These are phyloP conservation scores for Burhinus bistriatus DNA, from an alignment of 2,113 vertebrate species.

Conservation along the genomic window DNA sequence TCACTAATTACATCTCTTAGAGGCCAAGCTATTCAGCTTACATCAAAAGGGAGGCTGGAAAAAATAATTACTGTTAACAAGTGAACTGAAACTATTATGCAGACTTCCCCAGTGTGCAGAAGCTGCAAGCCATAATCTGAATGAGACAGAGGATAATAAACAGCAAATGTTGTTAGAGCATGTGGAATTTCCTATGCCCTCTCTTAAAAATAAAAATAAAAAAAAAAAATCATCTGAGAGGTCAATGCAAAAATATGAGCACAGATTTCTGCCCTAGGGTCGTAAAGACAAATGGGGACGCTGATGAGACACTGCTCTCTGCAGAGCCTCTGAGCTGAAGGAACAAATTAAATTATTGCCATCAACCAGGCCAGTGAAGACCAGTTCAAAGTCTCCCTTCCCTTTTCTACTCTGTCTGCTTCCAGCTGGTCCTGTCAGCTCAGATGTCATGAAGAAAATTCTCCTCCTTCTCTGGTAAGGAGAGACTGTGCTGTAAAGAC, in stretches of 20 bases:
- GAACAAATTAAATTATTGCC: not conserved
- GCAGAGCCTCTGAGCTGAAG: not conserved
- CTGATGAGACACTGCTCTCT: not conserved
- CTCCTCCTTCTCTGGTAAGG: not conserved
- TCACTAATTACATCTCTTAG: constrained; percentile 46
- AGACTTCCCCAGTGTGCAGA: constrained; percentile 8
- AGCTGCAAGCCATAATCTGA: constrained; percentile 14
- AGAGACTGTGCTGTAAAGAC: not conserved
- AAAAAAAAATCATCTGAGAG: not conserved
- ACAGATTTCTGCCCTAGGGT: not conserved
- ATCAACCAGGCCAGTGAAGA: not conserved
- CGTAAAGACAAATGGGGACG: not conserved
- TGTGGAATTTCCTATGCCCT: not conserved
- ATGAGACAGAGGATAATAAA: not conserved
- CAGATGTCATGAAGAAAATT: constrained; percentile 13
- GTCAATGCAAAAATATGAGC: not conserved
- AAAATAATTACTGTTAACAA: constrained; percentile 62
- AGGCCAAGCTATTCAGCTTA: constrained; percentile 14
- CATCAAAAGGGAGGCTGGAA: constrained; percentile 26
- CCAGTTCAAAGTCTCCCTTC: not conserved
- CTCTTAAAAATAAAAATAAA: not conserved
- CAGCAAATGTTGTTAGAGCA: not conserved
- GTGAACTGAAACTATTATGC: constrained; percentile 49
- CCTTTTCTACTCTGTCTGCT: not conserved
- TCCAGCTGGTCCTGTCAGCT: constrained; percentile 11